phyloP scores from a whole-genome alignment of 2,888 invertebrate species.

The Pammene aurita region DNA sequence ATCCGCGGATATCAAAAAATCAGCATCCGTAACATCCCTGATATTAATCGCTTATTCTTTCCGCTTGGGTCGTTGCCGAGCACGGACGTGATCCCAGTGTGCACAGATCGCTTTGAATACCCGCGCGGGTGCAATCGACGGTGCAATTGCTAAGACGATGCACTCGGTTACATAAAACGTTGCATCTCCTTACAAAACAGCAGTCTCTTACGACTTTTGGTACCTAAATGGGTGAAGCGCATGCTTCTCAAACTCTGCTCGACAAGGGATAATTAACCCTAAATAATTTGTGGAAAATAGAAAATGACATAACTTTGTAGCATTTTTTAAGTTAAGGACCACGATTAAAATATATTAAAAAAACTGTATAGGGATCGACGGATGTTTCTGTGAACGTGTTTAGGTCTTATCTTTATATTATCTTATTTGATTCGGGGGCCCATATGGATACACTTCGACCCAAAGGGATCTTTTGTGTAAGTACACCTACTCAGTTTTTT shows the following conservation, averaged over 20 bases:
- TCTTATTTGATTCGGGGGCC: too few relatives aligned
- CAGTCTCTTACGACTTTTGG: background rate
- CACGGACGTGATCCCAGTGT: conserved; percentile 38
- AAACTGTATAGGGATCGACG: too few relatives aligned
- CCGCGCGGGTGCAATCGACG: conserved; percentile 40
- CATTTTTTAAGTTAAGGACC: too few relatives aligned
- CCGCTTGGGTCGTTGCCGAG: background rate
- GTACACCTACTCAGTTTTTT: too few relatives aligned
- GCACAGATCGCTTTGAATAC: conserved; percentile 42
- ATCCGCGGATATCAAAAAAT: too few relatives aligned
- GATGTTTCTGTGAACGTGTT: too few relatives aligned
- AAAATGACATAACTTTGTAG: background rate
- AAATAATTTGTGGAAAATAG: background rate
- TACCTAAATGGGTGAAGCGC: background rate
- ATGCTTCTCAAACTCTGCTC: conserved; percentile 9
- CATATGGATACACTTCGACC: too few relatives aligned
- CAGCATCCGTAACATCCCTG: too few relatives aligned
- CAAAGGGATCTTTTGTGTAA: too few relatives aligned
- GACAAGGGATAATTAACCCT: conserved; percentile 6
- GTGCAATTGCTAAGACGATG: conserved; percentile 31
- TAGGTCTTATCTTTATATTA: too few relatives aligned
- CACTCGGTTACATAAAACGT: conserved; percentile 10
- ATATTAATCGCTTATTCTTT: conserved; percentile 1
- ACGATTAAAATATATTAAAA: too few relatives aligned
- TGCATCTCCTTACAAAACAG: conserved; percentile 5